phyloP scores from a whole-genome alignment of 2,797 vertebrate species.

The Hydrolagus colliei region DNA sequence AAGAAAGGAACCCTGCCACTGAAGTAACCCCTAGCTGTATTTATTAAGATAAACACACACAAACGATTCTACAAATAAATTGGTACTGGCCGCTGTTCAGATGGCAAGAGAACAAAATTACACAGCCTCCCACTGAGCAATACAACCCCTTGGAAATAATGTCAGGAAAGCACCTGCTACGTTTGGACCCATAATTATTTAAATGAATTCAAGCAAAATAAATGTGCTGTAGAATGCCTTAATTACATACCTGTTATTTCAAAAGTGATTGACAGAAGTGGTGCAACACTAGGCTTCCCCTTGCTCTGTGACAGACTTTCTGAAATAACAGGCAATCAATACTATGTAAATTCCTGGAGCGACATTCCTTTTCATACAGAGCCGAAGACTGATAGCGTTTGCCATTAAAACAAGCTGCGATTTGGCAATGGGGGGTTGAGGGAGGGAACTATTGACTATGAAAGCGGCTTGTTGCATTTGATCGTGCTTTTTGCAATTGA shows the following conservation, averaged over 20 bases:
- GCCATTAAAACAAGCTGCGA: constrained; percentile 15
- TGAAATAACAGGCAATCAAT: constrained; percentile 73
- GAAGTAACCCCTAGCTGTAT: background rate
- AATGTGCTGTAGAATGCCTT: constrained; percentile 9
- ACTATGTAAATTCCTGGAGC: constrained; percentile 50
- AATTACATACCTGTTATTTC: constrained; percentile 78
- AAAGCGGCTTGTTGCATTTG: background rate
- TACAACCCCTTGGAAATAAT: background rate
- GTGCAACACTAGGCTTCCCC: constrained; percentile 71
- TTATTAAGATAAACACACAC: background rate
- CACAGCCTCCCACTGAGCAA: background rate
- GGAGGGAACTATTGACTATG: background rate
- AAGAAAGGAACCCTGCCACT: background rate
- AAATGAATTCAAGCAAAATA: constrained; percentile 12
- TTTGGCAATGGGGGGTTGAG: background rate
- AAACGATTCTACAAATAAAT: background rate
- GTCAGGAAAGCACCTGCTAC: background rate
- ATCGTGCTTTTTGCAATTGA: background rate
- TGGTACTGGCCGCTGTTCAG: background rate
- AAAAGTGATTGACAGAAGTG: constrained; percentile 80
- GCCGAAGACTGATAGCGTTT: constrained; percentile 31
- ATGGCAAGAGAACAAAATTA: background rate
- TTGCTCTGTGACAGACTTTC: constrained; percentile 72
- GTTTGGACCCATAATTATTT: background rate
- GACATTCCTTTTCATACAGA: constrained; percentile 34